Base-by-base conservation (phyloP, 2,797 vertebrate species). In the Sebastes itinus region DNA sequence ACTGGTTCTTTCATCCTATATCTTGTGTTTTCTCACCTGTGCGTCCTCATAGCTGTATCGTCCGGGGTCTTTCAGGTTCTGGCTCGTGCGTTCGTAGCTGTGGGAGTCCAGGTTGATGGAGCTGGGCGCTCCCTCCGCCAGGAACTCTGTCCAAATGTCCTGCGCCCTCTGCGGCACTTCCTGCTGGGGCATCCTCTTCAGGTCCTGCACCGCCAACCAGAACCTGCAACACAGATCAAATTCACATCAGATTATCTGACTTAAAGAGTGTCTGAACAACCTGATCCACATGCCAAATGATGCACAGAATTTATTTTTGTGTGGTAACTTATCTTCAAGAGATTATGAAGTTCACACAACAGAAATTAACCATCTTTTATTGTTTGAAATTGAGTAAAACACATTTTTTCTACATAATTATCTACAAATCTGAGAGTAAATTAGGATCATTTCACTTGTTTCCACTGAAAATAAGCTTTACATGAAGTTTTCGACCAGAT, bases 101-200 rank as follows among this genome's bases (percentile, higher is more conserved):
- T 99, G 98, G 22, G 99, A 99, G 93, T 99, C 99, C 93, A 99
- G 93, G 92, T 99, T 99, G 92, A 99, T 99, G 88, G 99, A 96
- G 88, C 96, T 99, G 77, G 97, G 97, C 5, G 98, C 98, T 5
- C 99, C 99, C 20, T 99, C 97, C 11, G 99, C 98, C 82, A 99
- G 95, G 89, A 99, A 99, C 94, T 99, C 99, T 25, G 97, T 93
- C 98, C 98, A 99, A 88, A 99, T 99, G 83, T 99, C 98, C 90
- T 98, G 96, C 14, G 98, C 98, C 72, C 97, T 94, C 83, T 94
- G 95, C 1, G 95, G 86, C 62, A 99, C 98, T 0, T 99, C 98
- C 91, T 97, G 97, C 70, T 99, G 95, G 55, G 98, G 97, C 78
- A 96, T 97, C 86, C 95, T 96, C 94, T 99, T 99, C 88, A 99